phyloP scores from a whole-genome alignment of 2,113 vertebrate genomes.

The Dipodomys merriami region DNA sequence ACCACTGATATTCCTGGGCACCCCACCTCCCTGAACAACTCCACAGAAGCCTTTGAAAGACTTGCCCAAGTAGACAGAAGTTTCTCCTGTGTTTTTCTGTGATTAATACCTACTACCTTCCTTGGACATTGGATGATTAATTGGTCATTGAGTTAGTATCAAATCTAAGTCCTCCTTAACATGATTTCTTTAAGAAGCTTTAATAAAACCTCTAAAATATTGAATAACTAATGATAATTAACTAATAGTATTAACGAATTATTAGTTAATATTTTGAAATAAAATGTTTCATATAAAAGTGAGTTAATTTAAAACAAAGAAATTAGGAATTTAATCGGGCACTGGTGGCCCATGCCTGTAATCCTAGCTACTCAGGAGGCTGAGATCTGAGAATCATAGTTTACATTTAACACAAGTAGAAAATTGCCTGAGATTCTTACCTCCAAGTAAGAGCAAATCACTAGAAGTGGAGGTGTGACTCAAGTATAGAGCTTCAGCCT shows the following conservation, averaged over 20 bases:
- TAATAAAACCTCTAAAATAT: neutral
- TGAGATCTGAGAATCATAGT: too few species aligned
- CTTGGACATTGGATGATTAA: neutral
- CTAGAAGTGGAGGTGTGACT: too few species aligned
- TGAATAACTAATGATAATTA: neutral
- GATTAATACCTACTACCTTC: neutral
- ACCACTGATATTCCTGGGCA: neutral
- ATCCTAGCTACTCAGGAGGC: too few species aligned
- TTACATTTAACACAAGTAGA: too few species aligned
- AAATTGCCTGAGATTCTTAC: too few species aligned
- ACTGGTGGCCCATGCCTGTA: too few species aligned
- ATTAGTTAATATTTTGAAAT: neutral
- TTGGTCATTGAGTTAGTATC: neutral
- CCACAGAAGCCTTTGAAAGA: neutral
- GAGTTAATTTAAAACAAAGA: conserved; percentile 16
- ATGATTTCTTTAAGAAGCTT: neutral
- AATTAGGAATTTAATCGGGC: too few species aligned
- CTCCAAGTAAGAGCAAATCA: too few species aligned
- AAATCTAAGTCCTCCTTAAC: neutral
- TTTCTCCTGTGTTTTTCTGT: conserved; percentile 1
- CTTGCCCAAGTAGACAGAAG: neutral
- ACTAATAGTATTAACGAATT: too few species aligned
- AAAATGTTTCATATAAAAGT: conserved; percentile 28
- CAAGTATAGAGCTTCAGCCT: too few species aligned
- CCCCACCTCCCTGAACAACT: neutral